Conservation (phyloP, 1,140 invertebrate genomes). For the Papilio polyxenes region DNA sequence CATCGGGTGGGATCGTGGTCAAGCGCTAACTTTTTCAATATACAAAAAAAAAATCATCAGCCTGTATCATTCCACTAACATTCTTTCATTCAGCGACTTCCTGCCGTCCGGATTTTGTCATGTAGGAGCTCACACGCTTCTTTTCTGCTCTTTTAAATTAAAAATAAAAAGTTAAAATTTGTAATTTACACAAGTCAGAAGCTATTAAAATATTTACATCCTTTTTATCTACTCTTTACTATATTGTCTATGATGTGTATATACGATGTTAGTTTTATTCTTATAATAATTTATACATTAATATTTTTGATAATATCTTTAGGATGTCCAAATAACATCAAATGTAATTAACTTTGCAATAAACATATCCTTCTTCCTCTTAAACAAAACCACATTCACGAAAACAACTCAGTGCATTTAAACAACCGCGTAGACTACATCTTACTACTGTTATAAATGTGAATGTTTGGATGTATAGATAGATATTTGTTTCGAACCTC, state of each 20-base stretch:
- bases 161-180: no score
- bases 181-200: no score
- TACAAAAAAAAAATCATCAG: no score
- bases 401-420: not conserved
- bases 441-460: not conserved
- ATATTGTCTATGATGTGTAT: not conserved
- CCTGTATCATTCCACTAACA: no score
- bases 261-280: not conserved
- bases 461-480: no score
- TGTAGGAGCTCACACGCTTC: no score
- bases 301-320: conserved; percentile 22
- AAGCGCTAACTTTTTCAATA: no score
- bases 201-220: not conserved
- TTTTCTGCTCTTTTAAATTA: no score
- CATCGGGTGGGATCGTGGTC: no score
- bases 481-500: no score
- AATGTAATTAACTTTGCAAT: not conserved
- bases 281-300: conserved; percentile 1
- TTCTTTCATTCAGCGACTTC: no score
- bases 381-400: not conserved
- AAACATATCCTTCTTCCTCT: conserved; percentile 18
- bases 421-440: not conserved
- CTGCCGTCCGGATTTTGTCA: no score
- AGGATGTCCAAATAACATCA: conserved; percentile 29
- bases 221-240: not conserved